phyloP scores from a whole-genome alignment of 1,140 invertebrate species.

The Telenomus remus region DNA sequence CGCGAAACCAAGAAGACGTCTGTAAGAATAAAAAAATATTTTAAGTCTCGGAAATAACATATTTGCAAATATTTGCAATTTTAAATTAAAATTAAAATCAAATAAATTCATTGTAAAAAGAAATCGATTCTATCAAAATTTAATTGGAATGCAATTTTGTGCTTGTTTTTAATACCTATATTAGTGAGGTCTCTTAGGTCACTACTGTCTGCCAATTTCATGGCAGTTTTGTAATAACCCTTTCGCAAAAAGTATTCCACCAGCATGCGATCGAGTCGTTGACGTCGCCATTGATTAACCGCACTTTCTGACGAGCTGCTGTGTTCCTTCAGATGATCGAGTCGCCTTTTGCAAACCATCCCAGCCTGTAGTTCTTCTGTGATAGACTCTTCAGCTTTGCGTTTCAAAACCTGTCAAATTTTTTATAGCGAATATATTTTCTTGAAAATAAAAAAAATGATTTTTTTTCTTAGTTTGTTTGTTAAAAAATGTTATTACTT shows the following conservation, averaged over 20 bases:
- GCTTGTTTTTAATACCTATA: slow-evolving; percentile 81
- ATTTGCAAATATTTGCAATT: too few species aligned
- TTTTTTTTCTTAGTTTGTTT: too few species aligned
- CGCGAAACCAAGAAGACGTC: slow-evolving; percentile 93
- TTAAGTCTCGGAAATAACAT: too few species aligned
- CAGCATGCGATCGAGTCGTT: slow-evolving; percentile 93
- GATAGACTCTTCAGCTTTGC: slow-evolving; percentile 95
- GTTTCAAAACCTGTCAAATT: slow-evolving; percentile 84
- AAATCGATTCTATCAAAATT: too few species aligned
- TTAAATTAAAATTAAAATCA: neutral
- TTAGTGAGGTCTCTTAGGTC: slow-evolving; percentile 93
- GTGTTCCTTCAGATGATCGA: slow-evolving; percentile 95
- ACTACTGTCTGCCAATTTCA: slow-evolving; percentile 87
- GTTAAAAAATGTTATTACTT: slow-evolving; percentile 63
- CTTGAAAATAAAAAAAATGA: too few species aligned
- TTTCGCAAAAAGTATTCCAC: slow-evolving; percentile 97
- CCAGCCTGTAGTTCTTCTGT: slow-evolving; percentile 92
- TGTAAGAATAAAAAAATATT: slow-evolving; percentile 65
- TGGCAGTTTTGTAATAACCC: slow-evolving; percentile 96
- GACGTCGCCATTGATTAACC: slow-evolving; percentile 89
- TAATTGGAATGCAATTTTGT: too few species aligned
- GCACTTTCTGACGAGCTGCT: slow-evolving; percentile 74
- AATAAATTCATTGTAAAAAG: neutral
- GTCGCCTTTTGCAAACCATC: slow-evolving; percentile 87
- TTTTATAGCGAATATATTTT: too few species aligned